phyloP scores from a whole-genome alignment of 2,797 vertebrate species.

The Pempheris klunzingeri region DNA sequence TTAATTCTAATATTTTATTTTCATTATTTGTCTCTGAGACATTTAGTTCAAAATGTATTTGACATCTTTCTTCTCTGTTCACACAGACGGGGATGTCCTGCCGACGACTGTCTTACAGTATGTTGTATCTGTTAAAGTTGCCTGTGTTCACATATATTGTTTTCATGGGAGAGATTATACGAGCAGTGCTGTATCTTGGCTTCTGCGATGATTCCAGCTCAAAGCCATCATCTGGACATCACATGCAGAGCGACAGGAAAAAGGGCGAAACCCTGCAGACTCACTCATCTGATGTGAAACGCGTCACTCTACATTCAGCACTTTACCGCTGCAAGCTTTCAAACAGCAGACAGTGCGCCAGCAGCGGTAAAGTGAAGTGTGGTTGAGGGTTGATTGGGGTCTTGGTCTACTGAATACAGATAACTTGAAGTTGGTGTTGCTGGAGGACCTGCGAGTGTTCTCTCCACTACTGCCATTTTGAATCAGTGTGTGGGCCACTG shows the following conservation, averaged over 20 bases:
- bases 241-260: conserved; percentile 51
- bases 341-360: background rate
- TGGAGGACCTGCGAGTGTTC: conserved; percentile 1
- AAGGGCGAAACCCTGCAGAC: conserved; percentile 49
- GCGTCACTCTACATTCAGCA: conserved; percentile 42
- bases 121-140: background rate
- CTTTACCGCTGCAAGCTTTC: conserved; percentile 13
- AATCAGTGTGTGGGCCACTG: conserved; percentile 30
- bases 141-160: background rate
- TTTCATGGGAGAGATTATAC: background rate
- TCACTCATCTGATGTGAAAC: conserved; percentile 49
- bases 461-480: conserved; percentile 16
- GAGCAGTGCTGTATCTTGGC: background rate
- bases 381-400: background rate
- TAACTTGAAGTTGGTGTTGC: background rate
- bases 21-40: background rate
- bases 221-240: conserved; percentile 40
- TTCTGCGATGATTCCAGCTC: background rate
- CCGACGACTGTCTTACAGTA: background rate
- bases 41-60: background rate
- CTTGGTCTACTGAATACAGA: background rate
- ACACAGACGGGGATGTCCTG: background rate
- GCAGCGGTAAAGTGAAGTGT: conserved; percentile 8
- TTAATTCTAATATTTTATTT: too few relatives aligned
- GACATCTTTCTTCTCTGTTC: conserved; percentile 1